Evolutionary conservation across 2,797 vertebrate species (phyloP).

Genomic region (Siniperca undulata): DNA sequence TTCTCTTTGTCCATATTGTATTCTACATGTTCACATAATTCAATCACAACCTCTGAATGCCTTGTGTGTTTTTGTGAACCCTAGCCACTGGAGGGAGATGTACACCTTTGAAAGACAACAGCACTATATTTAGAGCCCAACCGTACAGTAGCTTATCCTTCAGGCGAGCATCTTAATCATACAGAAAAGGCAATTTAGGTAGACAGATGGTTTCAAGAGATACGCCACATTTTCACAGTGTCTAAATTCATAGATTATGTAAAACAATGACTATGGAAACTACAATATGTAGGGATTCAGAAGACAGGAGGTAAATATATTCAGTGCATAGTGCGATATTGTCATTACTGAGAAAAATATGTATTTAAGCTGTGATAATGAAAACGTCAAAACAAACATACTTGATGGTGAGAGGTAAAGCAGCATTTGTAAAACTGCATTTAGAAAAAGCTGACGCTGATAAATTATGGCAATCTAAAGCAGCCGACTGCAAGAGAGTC

Average conservation of each 20-base stretch:
- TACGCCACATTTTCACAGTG: constrained; percentile 50
- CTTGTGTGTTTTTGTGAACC: constrained; percentile 63
- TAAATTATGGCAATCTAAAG: constrained; percentile 26
- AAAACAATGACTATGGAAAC: constrained; percentile 32
- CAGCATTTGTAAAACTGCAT: background rate
- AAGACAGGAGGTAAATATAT: constrained; percentile 3
- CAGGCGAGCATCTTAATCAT: constrained; percentile 67
- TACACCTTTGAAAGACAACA: constrained; percentile 61
- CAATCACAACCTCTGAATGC: constrained; percentile 23
- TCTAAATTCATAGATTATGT: constrained; percentile 45
- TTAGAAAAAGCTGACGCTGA: constrained; percentile 3
- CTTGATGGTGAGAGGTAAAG: background rate
- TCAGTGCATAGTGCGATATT: background rate
- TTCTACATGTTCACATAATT: constrained; percentile 17
- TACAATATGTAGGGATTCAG: background rate
- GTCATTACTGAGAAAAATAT: constrained; percentile 17
- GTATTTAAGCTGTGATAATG: constrained; percentile 2
- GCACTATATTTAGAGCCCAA: constrained; percentile 66
- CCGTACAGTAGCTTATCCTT: constrained; percentile 66
- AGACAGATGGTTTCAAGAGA: constrained; percentile 67
- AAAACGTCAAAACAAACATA: constrained; percentile 15
- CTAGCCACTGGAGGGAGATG: constrained; percentile 82
- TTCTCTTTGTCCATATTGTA: background rate
- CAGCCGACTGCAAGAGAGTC: background rate
- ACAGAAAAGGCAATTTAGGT: constrained; percentile 66